Conservation (phyloP, 1,140 invertebrate genomes). For the Leptonema lineaticorne region DNA sequence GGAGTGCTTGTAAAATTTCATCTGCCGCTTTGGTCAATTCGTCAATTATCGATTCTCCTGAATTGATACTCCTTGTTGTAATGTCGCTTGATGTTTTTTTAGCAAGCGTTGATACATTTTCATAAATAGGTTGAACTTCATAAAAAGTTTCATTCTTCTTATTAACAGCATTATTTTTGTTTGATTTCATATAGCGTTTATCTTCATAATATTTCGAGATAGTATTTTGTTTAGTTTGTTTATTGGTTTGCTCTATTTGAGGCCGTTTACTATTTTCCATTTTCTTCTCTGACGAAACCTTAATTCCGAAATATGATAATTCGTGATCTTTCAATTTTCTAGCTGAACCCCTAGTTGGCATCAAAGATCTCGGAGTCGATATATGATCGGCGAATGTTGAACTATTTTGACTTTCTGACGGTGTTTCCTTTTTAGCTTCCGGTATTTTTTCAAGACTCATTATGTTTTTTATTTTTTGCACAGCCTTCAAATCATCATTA, state of each 20-base stretch:
- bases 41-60: slow-evolving; percentile 50
- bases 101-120: slow-evolving; percentile 17
- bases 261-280: background rate
- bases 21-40: slow-evolving; percentile 58
- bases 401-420: slow-evolving; percentile 8
- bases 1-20: slow-evolving; percentile 55
- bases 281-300: slow-evolving; percentile 25
- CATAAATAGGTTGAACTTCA: slow-evolving; percentile 29
- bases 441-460: slow-evolving; percentile 31
- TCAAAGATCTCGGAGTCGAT: slow-evolving; percentile 32
- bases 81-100: slow-evolving; percentile 19
- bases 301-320: slow-evolving; percentile 51
- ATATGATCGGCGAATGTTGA: slow-evolving; percentile 35
- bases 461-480: slow-evolving; percentile 45
- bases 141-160: slow-evolving; percentile 1
- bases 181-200: background rate
- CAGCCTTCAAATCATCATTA: slow-evolving; percentile 44
- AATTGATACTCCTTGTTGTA: slow-evolving; percentile 32
- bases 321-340: slow-evolving; percentile 51
- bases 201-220: background rate
- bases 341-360: slow-evolving; percentile 41
- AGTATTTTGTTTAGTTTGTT: background rate
- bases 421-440: slow-evolving; percentile 16
- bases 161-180: background rate
- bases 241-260: background rate